Conservation (phyloP, 2,888 invertebrate genomes). For the Empis livida region DNA sequence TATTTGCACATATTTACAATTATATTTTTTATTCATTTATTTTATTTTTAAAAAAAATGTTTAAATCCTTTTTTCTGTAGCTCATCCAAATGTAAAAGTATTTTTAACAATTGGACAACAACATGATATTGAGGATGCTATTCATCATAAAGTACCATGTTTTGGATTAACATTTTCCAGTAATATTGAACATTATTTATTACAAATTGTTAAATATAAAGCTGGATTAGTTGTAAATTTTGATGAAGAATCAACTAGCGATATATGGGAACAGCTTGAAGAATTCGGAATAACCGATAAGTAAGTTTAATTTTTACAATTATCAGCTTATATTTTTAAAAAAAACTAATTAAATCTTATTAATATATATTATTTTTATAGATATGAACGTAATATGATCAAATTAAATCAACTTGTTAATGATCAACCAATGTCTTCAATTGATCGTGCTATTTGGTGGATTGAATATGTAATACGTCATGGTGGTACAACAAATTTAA, state of each 20-base stretch:
- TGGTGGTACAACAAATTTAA: conserved; percentile 16
- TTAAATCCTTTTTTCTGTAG: conserved; percentile 7
- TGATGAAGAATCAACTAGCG: conserved; percentile 15
- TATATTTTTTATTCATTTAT: too few species aligned
- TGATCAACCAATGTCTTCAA: conserved; percentile 16
- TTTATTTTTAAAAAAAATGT: too few species aligned
- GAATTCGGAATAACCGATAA: conserved; percentile 13
- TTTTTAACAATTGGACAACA: conserved; percentile 20
- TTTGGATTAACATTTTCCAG: conserved; percentile 18
- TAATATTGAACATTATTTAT: conserved; percentile 18
- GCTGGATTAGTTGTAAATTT: conserved; percentile 16
- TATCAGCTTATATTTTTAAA: background rate
- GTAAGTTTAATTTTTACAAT: conserved; percentile 10
- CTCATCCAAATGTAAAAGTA: conserved; percentile 15
- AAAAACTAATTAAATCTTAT: background rate
- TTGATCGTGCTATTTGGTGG: conserved; percentile 20
- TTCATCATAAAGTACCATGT: conserved; percentile 19
- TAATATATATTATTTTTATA: conserved; percentile 7
- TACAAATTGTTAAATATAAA: conserved; percentile 17
- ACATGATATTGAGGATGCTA: conserved; percentile 19
- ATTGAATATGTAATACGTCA: conserved; percentile 19
- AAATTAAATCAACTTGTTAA: conserved; percentile 12
- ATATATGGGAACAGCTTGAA: conserved; percentile 14
- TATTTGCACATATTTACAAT: too few species aligned
- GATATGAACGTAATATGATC: conserved; percentile 16